A percentile compares a stretch with the other conserved stretches of the same genome.
phyloP scores from a whole-genome alignment of 2,888 invertebrate species.

The Ochlodes sylvanus region DNA sequence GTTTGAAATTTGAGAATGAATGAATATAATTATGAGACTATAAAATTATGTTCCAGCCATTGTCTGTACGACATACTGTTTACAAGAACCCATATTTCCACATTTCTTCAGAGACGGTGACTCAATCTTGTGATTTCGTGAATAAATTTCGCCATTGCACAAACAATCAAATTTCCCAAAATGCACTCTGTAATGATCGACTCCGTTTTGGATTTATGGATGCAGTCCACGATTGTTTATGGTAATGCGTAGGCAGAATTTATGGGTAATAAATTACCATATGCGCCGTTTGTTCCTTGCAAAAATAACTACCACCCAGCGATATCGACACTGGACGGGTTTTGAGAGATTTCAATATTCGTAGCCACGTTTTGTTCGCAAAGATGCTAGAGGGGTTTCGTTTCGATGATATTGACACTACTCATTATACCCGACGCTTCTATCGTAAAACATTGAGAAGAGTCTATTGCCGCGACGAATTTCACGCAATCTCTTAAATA shows the following conservation, averaged over 20 bases:
- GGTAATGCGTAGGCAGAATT: constrained; percentile 34
- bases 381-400: neutral
- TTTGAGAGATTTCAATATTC: constrained; percentile 2
- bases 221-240: constrained; percentile 32
- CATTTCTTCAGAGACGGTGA: constrained; percentile 22
- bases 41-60: neutral
- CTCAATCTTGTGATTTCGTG: constrained; percentile 13
- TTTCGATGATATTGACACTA: neutral
- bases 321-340: constrained; percentile 10
- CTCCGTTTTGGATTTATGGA: constrained; percentile 32
- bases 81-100: constrained; percentile 10
- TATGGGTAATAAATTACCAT: constrained; percentile 32
- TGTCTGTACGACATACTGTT: neutral
- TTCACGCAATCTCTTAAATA: constrained; percentile 2
- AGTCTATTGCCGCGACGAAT: neutral
- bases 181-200: constrained; percentile 33
- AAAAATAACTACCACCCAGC: constrained; percentile 31
- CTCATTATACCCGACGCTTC: neutral
- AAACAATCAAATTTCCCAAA: constrained; percentile 38
- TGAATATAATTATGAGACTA: constrained; percentile 4
- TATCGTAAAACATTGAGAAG: neutral
- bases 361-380: neutral
- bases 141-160: constrained; percentile 34
- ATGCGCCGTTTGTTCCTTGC: constrained; percentile 28
- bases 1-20: constrained; percentile 4